Evolutionary conservation across 35 echinoderm and acorn worm species (phyloP).

Genomic region (Strongylocentrotus purpuratus): DNA sequence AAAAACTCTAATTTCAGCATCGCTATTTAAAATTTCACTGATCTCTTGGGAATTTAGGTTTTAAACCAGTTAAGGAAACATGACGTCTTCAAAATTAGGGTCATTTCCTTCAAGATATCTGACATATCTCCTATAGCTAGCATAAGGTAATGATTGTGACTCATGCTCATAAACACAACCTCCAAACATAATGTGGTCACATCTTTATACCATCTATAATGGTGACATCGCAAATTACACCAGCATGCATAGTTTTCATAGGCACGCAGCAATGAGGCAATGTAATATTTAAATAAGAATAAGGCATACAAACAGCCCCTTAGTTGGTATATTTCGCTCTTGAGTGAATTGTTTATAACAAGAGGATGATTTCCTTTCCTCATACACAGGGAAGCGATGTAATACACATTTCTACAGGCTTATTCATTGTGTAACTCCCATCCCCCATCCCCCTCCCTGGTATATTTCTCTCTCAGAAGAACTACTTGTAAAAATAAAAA

Average conservation of each 20-base stretch:
- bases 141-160: neutral
- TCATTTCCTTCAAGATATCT: neutral
- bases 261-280: neutral
- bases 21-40: neutral
- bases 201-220: neutral
- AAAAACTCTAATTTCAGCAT: neutral
- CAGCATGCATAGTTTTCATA: neutral
- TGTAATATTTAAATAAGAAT: neutral
- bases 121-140: neutral
- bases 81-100: neutral
- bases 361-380: too few relatives aligned
- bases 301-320: too few relatives aligned
- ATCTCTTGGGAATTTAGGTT: neutral
- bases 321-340: too few relatives aligned
- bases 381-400: too few relatives aligned
- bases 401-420: too few relatives aligned
- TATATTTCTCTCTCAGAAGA: too few relatives aligned
- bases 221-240: neutral
- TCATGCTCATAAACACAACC: neutral
- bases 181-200: neutral
- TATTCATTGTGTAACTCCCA: too few relatives aligned
- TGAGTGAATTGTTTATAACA: too few relatives aligned
- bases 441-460: too few relatives aligned
- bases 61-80: neutral
- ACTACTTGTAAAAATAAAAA: too few relatives aligned